Evolutionary conservation across 2,888 invertebrate genomes (phyloP), one percentile per base, ranked within the genome.

Genomic region (Abrostola triplasia): DNA sequence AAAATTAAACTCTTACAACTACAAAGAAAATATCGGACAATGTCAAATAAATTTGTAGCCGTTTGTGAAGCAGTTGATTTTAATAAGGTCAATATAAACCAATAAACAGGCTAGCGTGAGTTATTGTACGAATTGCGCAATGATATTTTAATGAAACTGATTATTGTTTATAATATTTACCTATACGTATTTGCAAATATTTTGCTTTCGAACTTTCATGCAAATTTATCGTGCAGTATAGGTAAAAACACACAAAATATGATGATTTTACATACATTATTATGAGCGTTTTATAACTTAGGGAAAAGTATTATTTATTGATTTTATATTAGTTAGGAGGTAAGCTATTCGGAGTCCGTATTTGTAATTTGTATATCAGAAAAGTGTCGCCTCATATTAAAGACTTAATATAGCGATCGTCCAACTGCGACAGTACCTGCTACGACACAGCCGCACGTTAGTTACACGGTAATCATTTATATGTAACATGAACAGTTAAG

Each of bases 11-110:
- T 47, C 36, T 65, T 53, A 24, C 12, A 55, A 10, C 52, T 51
- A n/a, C 48, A 57, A 65, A n/a, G n/a, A n/a, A n/a, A 64, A 70
- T 60, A 67, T 64, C 55, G 42, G 59, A 72, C 73, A 75, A 76
- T 76, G 72, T 72, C 74, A 75, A 75, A 75, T 75, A n/a, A 54
- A 75, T 75, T 71, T 64, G 57, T 51, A 42, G 36, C 56, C 13
- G 9, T 64, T 66, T 57, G 48, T 49, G 24, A 55, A 7, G 38
- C 44, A 49, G 57, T 75, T 53, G 57, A 50, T 63, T 74, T 67
- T 64, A 60, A 75, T 62, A 44, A 64, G 76, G 61, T 61, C 64
- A 71, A 71, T 64, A 48, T 48, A 58, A 59, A 71, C 52, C 51
- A 76, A 75, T 72, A 66, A 61, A 60, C 37, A 8, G 13, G 13